Base-by-base conservation (phyloP, 1,140 invertebrate species). In the Drosophila subpulchrella region DNA sequence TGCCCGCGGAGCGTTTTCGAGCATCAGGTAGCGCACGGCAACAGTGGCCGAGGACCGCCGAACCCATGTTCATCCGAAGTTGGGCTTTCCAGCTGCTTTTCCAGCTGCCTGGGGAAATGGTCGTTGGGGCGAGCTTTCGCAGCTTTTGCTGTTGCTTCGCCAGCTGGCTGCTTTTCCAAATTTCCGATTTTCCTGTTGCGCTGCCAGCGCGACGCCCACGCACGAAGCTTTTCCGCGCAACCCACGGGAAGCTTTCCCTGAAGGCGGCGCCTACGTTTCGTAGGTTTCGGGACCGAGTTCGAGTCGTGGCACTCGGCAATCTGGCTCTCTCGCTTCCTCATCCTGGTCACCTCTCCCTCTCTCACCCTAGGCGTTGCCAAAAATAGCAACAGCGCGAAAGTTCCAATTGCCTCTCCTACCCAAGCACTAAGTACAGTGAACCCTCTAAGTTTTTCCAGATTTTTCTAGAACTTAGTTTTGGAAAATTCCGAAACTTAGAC, bases 361-460 rank as follows among this genome's bases (percentile, higher is more conserved):
- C 27, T 8, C 32, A 8, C 7, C 1, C 30, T 34, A 38, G 63
- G 53, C 47, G 46, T 66, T 74, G 78, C 83, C 84, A 77, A 89
- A 88, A 88, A 88, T 88, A 88, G 84, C 83, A 82, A 71, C 61
- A 75, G 53, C 71, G 53, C 78, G 66, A 82, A 78, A 57, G 76
- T 80, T 85, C 63, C 54, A 47, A 46, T 46, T 63, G 60, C 30
- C 55, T 59, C 50, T 55, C 55, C 36, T 47, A 58, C 58, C 59
- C 39, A 56, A n/a, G 4, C 10, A 5, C 10, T 2, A 7, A 12
- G 13, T 36, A 68, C 46, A 66, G 47, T 66, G n/a, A n/a, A 24
- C 11, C 44, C 12, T 13, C 7, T 5, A 20, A 11, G 0, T 34
- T 34, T 34, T 12, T 46, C 3, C 7, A 44, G 15, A 3, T 12